Conservation (phyloP, 2,888 invertebrate genomes). For the Iselma pallidipennis region DNA sequence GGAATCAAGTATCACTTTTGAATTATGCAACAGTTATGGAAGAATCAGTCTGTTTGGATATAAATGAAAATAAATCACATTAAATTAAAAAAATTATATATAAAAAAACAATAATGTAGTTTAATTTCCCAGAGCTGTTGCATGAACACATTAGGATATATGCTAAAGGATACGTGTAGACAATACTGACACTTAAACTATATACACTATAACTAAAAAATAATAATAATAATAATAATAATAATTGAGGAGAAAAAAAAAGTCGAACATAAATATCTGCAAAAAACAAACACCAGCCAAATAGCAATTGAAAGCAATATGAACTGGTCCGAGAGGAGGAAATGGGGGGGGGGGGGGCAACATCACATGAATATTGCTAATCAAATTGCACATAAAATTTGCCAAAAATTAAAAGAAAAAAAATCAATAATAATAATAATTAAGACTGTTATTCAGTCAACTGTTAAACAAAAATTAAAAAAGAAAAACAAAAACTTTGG, state of each 20-base stretch:
- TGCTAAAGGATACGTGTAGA: constrained; percentile 27
- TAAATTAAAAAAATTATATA: constrained; percentile 13
- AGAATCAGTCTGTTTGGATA: constrained; percentile 26
- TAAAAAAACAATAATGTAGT: neutral
- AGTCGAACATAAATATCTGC: constrained; percentile 23
- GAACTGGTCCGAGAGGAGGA: constrained; percentile 29
- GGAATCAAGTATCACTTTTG: constrained; percentile 24
- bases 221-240: constrained; percentile 11
- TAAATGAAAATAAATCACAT: constrained; percentile 25
- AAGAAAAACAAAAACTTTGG: constrained; percentile 45
- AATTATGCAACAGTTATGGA: constrained; percentile 20
- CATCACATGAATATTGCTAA: constrained; percentile 49
- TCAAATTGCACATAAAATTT: constrained; percentile 45
- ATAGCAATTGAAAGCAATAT: constrained; percentile 16
- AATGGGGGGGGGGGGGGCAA: constrained; percentile 29
- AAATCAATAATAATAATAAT: constrained; percentile 22
- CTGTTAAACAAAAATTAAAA: constrained; percentile 36
- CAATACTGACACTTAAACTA: constrained; percentile 24
- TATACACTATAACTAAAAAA: constrained; percentile 24
- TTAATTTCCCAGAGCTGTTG: constrained; percentile 24
- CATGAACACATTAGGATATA: constrained; percentile 32
- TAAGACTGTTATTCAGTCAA: constrained; percentile 28
- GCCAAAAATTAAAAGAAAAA: neutral
- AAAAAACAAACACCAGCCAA: constrained; percentile 32
- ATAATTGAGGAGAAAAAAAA: constrained; percentile 17